Evolutionary conservation across 2,113 vertebrate species (phyloP), one percentile per base, ranked within the genome.

Genomic region (Balaeniceps rex): DNA sequence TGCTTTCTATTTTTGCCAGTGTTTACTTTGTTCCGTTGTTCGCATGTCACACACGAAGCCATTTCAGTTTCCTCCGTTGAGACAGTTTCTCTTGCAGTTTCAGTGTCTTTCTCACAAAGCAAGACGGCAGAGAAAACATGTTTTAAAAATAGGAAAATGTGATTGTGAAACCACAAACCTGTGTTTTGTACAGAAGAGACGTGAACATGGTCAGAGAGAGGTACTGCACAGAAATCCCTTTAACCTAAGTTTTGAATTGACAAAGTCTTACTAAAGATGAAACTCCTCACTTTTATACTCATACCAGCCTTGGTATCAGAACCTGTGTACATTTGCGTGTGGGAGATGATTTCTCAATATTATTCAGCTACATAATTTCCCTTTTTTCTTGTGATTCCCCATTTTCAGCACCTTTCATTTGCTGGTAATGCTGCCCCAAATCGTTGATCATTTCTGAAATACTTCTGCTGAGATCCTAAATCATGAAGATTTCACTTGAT

Each of bases 111-210:
- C 89, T 93, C 33, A 7, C 87, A 90, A 82, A 90, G 66, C 54
- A 70, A 63, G 42, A 60, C 17, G 3, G 54, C 72, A 97, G 84
- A 95, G 95, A 93, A 95, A 94, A 96, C 63, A 58, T 24, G 24
- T 26, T 94, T 97, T 92, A 94, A 97, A 96, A 96, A 95, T 95
- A 88, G 97, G 94, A 97, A 97, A 97, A 97, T 96, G 83, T 95
- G 91, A 96, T 90, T 95, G 91, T 91, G 63, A 97, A 93, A 94
- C 91, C 94, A 91, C 93, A 88, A 83, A 52, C 40, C 72, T 61
- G 70, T 95, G 82, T 93, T 96, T 93, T 75, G 87, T 71, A 29
- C 74, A 84, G 88, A 71, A 26, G 61, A 70, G 79, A 88, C 74
- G 58, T 91, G 74, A 94, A 52, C 40, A 58, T 76, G 81, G 81